Evolutionary conservation across 2,797 vertebrate species (phyloP).

Genomic region (Perodicticus potto): DNA sequence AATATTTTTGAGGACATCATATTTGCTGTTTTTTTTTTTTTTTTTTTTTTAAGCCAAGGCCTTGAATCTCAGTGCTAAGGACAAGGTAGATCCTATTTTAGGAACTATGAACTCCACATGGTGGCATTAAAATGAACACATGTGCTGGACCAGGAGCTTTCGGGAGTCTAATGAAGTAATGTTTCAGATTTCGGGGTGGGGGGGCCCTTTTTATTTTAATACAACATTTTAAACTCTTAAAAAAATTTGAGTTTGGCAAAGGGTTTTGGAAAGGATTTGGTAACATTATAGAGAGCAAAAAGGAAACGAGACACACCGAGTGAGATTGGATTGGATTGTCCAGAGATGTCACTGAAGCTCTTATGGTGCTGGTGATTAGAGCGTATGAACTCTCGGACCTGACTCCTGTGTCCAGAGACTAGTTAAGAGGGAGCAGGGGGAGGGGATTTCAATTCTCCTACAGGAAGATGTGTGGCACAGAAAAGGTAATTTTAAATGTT

Average conservation of each 20-base stretch:
- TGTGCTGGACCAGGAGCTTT: conserved; percentile 33
- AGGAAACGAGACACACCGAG: conserved; percentile 42
- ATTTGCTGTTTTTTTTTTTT: conserved; percentile 42
- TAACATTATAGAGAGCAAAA: conserved; percentile 52
- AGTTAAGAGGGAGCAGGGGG: neutral
- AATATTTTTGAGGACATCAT: conserved; percentile 43
- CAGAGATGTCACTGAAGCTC: conserved; percentile 54
- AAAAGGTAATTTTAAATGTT: conserved; percentile 50
- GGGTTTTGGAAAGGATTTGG: conserved; percentile 48
- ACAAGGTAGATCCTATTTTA: neutral
- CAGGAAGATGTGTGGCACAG: neutral
- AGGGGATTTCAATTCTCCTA: neutral
- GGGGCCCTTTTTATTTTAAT: conserved; percentile 61
- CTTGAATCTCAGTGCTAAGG: neutral
- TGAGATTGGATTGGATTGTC: conserved; percentile 10
- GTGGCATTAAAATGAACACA: conserved; percentile 69
- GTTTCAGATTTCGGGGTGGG: conserved; percentile 41
- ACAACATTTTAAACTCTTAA: conserved; percentile 57
- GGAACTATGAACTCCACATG: neutral
- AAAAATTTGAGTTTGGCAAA: conserved; percentile 63
- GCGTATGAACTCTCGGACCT: neutral
- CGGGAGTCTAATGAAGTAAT: conserved; percentile 56
- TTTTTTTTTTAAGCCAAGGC: conserved; percentile 15
- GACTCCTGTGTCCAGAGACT: conserved; percentile 59
- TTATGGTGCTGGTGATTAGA: neutral